Percentiles rank a stretch among this genome's conserved stretches.
phyloP scores from a whole-genome alignment of 1,140 invertebrate species.

The Pseudomyrmex dendroicus region DNA sequence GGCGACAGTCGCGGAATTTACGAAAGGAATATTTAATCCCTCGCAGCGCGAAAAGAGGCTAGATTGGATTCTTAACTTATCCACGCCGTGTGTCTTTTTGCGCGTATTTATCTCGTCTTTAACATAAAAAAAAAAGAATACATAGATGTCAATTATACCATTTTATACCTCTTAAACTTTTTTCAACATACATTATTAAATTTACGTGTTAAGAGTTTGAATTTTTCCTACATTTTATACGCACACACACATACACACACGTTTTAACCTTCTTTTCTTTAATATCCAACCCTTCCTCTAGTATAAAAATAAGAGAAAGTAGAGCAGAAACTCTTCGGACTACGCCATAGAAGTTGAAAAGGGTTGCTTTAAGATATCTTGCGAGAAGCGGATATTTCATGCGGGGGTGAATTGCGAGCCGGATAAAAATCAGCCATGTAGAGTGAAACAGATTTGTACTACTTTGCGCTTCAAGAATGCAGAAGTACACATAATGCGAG shows the following conservation, averaged over 20 bases:
- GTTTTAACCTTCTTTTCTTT: neutral
- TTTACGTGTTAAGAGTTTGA: neutral
- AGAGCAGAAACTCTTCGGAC: neutral
- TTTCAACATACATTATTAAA: no score
- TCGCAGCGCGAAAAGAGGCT: neutral
- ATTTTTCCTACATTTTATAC: neutral
- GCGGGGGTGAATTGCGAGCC: conserved; percentile 13
- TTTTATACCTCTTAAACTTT: no score
- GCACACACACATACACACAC: neutral
- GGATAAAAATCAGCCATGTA: neutral
- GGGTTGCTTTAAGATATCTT: conserved; percentile 16
- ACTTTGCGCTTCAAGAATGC: conserved; percentile 17
- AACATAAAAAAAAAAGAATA: neutral
- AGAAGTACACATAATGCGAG: neutral
- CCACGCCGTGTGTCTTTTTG: neutral
- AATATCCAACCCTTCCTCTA: neutral
- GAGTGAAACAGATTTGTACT: conserved; percentile 37
- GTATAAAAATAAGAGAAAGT: neutral
- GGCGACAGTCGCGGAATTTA: conserved; percentile 5
- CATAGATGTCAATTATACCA: no score
- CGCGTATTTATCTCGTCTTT: neutral
- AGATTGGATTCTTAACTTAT: neutral
- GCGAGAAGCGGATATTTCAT: conserved; percentile 22
- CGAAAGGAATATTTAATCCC: neutral
- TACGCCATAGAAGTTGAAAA: neutral